Conservation (phyloP, 2,113 vertebrate species). For the Antennarius striatus region DNA sequence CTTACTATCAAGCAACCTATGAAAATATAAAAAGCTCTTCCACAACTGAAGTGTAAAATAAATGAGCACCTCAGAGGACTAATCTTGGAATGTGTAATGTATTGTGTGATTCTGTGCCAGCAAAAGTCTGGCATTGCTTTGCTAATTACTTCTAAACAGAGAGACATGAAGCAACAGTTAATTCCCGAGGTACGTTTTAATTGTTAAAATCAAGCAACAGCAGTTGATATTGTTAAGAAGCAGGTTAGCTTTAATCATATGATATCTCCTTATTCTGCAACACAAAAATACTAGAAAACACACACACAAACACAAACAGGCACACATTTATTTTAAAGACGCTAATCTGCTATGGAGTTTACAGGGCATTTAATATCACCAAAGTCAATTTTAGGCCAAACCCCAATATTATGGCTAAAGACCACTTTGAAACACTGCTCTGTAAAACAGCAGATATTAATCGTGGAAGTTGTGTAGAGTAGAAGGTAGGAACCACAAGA, state of each 20-base stretch:
- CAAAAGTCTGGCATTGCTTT: constrained; percentile 46
- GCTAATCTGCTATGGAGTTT: too few species aligned
- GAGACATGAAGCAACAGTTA: constrained; percentile 54
- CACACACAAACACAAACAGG: not conserved
- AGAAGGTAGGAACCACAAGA: too few species aligned
- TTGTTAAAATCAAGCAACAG: constrained; percentile 26
- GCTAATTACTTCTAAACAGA: constrained; percentile 30
- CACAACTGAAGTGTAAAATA: constrained; percentile 43
- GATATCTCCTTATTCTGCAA: not conserved
- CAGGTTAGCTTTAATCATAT: constrained; percentile 3
- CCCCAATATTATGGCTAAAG: too few species aligned
- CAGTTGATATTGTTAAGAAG: constrained; percentile 10
- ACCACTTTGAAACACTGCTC: too few species aligned
- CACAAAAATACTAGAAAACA: not conserved
- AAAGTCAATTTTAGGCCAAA: not conserved
- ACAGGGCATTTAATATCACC: too few species aligned
- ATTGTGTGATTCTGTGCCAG: constrained; percentile 42
- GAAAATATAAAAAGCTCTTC: constrained; percentile 36
- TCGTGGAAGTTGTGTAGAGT: too few species aligned
- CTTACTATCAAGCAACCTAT: constrained; percentile 46
- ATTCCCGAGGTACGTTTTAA: constrained; percentile 31
- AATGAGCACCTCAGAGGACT: constrained; percentile 48
- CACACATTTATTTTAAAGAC: too few species aligned
- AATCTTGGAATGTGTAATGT: constrained; percentile 52
- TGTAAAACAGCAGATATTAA: too few species aligned